Percentiles rank a stretch among this genome's conserved stretches.
Evolutionary conservation across 53 echinoderm and acorn worm species (phyloP).

Genomic region (Stichopus horrens): DNA sequence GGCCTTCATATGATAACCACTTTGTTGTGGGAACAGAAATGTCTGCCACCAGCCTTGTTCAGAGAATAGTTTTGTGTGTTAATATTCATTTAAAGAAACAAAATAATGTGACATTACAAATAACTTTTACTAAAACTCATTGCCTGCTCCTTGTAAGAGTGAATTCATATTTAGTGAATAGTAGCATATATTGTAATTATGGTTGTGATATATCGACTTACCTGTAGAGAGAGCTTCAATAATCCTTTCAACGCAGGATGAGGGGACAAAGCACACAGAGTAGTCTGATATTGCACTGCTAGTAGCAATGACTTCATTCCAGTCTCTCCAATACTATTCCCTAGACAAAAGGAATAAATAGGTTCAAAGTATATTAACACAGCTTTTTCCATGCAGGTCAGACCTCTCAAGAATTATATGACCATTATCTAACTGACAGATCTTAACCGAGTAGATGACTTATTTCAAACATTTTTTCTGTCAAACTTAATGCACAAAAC

Average conservation of each 20-base stretch:
- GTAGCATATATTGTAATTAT: no score
- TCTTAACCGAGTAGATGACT: background rate
- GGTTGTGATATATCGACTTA: conserved; percentile 50
- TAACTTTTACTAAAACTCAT: no score
- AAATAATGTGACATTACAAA: no score
- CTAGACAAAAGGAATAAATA: conserved; percentile 45
- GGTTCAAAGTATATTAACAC: background rate
- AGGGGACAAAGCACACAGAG: conserved; percentile 67
- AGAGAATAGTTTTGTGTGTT: no score
- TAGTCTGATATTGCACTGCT: conserved; percentile 87
- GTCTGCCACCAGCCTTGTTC: no score
- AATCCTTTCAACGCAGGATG: conserved; percentile 89
- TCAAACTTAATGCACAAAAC: background rate
- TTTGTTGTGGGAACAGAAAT: no score
- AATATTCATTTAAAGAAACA: no score
- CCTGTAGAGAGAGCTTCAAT: conserved; percentile 77
- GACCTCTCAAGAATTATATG: background rate
- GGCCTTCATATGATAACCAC: no score
- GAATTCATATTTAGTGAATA: no score
- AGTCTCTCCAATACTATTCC: conserved; percentile 78
- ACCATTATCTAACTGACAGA: background rate
- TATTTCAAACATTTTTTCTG: background rate
- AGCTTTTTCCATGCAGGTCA: no score
- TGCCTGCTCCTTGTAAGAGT: no score
- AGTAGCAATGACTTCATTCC: conserved; percentile 84